Percentiles rank a stretch among this genome's conserved stretches.
Conservation (phyloP, 2,797 vertebrate genomes). For the Cryptoblepharus egeriae region DNA sequence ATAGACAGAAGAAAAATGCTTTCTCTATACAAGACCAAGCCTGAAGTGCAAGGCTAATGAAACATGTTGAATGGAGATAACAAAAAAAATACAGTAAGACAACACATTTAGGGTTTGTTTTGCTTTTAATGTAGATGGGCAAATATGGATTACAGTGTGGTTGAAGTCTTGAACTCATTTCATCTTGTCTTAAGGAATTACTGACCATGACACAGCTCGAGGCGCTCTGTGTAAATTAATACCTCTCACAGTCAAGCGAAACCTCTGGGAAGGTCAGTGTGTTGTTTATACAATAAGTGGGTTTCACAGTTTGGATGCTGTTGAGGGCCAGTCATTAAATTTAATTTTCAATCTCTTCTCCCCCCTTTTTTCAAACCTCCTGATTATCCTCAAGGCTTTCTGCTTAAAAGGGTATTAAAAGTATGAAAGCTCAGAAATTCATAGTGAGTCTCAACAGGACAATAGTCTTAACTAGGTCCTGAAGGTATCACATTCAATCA, state of each 20-base stretch:
- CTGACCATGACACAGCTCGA: background rate
- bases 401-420: slow-evolving; percentile 43
- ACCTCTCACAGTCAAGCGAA: slow-evolving; percentile 3
- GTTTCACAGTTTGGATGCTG: background rate
- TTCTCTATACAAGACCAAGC: background rate
- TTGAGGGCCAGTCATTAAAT: slow-evolving; percentile 13
- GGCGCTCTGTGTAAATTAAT: slow-evolving; percentile 10
- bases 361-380: background rate
- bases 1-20: no score
- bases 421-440: slow-evolving; percentile 37
- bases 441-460: slow-evolving; percentile 30
- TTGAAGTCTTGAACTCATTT: slow-evolving; percentile 2
- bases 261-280: slow-evolving; percentile 4
- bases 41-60: background rate
- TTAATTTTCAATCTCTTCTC: background rate
- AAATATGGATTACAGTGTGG: background rate
- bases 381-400: fast-evolving
- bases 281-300: slow-evolving; percentile 27
- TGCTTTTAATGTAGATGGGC: background rate
- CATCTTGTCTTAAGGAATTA: background rate
- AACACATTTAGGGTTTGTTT: background rate
- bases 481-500: slow-evolving; percentile 35
- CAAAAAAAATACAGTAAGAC: background rate
- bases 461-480: slow-evolving; percentile 35
- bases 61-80: background rate